These are phyloP conservation scores for Macrostomum lignano DNA, from an alignment of 1,140 invertebrate genomes.

Conservation along the genomic window DNA sequence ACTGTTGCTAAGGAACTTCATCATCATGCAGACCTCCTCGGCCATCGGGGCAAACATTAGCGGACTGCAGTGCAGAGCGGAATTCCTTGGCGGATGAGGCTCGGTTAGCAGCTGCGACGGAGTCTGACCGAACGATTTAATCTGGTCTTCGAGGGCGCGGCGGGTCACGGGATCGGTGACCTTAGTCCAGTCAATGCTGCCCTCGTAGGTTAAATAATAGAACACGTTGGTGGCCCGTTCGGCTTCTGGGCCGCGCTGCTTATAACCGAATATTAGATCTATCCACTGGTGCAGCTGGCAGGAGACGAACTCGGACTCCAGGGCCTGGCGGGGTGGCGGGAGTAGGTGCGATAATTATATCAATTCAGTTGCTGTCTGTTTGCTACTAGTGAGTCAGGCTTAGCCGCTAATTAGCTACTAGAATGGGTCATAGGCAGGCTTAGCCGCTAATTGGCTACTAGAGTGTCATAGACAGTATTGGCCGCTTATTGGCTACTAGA, in stretches of 20 bases:
- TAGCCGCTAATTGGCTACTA: too few species aligned
- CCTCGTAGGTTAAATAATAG: constrained; percentile 95
- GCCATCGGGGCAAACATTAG: constrained; percentile 88
- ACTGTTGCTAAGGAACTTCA: constrained; percentile 91
- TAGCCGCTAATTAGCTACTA: too few species aligned
- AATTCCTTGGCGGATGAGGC: constrained; percentile 81
- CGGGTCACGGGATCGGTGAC: constrained; percentile 7
- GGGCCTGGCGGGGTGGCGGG: constrained; percentile 38
- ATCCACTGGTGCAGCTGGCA: constrained; percentile 99
- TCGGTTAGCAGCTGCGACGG: constrained; percentile 82
- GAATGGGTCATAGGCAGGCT: too few species aligned
- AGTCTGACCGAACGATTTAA: constrained; percentile 86
- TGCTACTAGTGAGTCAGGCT: too few species aligned
- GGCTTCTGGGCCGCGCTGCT: constrained; percentile 88
- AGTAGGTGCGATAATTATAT: too few species aligned
- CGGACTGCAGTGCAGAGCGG: constrained; percentile 83
- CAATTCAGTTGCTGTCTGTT: too few species aligned
- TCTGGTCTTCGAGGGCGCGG: constrained; percentile 78
- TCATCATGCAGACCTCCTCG: constrained; percentile 83
- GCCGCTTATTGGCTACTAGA: too few species aligned
- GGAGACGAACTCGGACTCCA: constrained; percentile 94
- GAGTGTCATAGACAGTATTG: too few species aligned
- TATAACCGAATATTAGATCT: constrained; percentile 95
- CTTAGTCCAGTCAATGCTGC: constrained; percentile 50
- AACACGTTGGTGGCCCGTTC: constrained; percentile 86